phyloP scores from a whole-genome alignment of 2,888 invertebrate species.

The Alloplasta piceator region DNA sequence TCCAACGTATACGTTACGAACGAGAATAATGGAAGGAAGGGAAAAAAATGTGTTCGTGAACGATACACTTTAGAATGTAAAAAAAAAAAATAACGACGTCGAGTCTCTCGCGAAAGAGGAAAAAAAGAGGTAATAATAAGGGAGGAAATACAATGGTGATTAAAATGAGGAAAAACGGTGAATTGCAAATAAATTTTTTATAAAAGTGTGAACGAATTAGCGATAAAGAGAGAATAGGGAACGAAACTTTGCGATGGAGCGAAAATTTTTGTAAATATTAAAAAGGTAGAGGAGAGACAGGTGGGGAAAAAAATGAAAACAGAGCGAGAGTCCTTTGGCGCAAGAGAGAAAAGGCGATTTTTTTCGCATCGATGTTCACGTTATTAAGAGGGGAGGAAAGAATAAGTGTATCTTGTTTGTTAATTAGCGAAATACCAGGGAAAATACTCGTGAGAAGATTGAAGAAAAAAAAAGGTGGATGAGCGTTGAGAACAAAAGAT shows the following conservation, averaged over 20 bases:
- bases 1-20: constrained; percentile 57
- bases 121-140: constrained; percentile 23
- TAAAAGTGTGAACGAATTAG: constrained; percentile 60
- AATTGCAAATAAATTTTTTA: constrained; percentile 71
- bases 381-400: constrained; percentile 25
- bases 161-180: constrained; percentile 31
- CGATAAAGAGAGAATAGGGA: constrained; percentile 55
- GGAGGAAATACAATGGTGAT: constrained; percentile 9
- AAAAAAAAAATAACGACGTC: constrained; percentile 41
- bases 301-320: neutral
- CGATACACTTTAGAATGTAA: constrained; percentile 38
- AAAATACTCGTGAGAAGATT: neutral
- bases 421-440: neutral
- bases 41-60: constrained; percentile 49
- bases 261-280: constrained; percentile 64
- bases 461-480: neutral
- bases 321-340: neutral
- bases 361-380: neutral
- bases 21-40: constrained; percentile 37
- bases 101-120: constrained; percentile 25
- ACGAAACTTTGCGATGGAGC: constrained; percentile 60
- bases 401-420: constrained; percentile 48
- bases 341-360: neutral
- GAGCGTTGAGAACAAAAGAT: constrained; percentile 2
- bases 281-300: constrained; percentile 51